phyloP scores from a whole-genome alignment of 2,797 vertebrate genomes.

The Lindbergichthys nudifrons region DNA sequence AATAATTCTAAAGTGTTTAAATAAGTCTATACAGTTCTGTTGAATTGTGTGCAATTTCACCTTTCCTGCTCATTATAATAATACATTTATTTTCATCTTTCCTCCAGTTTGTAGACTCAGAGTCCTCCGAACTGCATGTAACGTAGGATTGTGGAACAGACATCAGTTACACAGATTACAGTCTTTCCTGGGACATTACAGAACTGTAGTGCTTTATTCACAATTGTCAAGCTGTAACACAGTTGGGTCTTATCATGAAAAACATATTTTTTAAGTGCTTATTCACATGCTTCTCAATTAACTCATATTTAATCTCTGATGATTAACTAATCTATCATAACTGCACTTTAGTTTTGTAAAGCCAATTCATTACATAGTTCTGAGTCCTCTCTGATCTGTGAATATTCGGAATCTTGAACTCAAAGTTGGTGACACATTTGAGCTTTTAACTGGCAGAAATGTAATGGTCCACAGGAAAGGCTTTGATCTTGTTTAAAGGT shows the following conservation, averaged over 20 bases:
- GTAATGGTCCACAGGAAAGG: constrained; percentile 9
- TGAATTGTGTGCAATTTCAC: constrained; percentile 9
- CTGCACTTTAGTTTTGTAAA: constrained; percentile 31
- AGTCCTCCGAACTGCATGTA: too few relatives aligned
- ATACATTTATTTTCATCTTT: constrained; percentile 9
- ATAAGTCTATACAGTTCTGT: background rate
- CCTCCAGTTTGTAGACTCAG: background rate
- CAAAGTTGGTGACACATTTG: constrained; percentile 31
- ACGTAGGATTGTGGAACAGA: too few relatives aligned
- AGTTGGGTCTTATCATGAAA: background rate
- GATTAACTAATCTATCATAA: constrained; percentile 57
- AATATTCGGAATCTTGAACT: constrained; percentile 19
- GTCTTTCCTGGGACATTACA: background rate
- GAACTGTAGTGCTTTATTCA: background rate
- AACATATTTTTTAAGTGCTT: too few relatives aligned
- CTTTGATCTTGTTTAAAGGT: constrained; percentile 32
- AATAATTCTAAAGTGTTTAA: constrained; percentile 1
- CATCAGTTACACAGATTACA: too few relatives aligned
- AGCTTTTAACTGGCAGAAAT: constrained; percentile 24
- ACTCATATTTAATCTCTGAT: constrained; percentile 49
- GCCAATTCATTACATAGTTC: constrained; percentile 27
- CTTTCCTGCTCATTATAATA: background rate
- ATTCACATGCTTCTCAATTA: too few relatives aligned
- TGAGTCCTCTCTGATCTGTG: constrained; percentile 12
- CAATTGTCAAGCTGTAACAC: background rate